Evolutionary conservation across 1,140 invertebrate species (phyloP).

Genomic region (Ostrea edulis): DNA sequence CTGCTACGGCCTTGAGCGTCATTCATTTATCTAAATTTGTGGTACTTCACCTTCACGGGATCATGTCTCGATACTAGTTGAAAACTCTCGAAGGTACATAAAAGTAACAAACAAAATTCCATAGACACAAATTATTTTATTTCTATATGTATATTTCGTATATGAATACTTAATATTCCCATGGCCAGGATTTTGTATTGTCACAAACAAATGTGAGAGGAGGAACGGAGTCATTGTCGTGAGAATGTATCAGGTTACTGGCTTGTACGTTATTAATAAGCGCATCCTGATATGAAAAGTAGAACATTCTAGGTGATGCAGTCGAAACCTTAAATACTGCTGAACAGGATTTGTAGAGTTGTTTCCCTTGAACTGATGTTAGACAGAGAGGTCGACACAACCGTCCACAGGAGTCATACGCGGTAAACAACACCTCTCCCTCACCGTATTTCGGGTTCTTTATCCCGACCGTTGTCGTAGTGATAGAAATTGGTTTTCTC

Average conservation of each 20-base stretch:
- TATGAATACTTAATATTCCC: not conserved
- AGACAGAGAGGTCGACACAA: slow-evolving; percentile 31
- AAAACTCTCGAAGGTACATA: no score
- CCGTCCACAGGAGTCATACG: slow-evolving; percentile 47
- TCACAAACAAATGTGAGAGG: slow-evolving; percentile 39
- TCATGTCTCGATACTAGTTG: no score
- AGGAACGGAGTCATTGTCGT: not conserved
- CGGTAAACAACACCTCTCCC: slow-evolving; percentile 31
- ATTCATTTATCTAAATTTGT: no score
- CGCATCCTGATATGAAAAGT: slow-evolving; percentile 30
- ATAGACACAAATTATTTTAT: no score
- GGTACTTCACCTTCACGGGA: no score
- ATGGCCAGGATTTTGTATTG: slow-evolving; percentile 13
- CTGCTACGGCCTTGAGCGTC: no score
- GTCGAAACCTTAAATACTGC: slow-evolving; percentile 44
- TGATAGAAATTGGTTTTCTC: slow-evolving; percentile 25
- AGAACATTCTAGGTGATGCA: slow-evolving; percentile 41
- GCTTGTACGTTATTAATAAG: not conserved
- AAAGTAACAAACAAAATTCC: no score
- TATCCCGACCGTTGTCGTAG: slow-evolving; percentile 31
- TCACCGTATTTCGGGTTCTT: slow-evolving; percentile 41
- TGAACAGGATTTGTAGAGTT: slow-evolving; percentile 28
- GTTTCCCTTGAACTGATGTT: not conserved
- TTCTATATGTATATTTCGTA: no score
- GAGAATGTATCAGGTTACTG: not conserved